Evolutionary conservation across 2,888 invertebrate species (phyloP), one percentile per base, ranked within the genome.

Genomic region (Andricus curvator): DNA sequence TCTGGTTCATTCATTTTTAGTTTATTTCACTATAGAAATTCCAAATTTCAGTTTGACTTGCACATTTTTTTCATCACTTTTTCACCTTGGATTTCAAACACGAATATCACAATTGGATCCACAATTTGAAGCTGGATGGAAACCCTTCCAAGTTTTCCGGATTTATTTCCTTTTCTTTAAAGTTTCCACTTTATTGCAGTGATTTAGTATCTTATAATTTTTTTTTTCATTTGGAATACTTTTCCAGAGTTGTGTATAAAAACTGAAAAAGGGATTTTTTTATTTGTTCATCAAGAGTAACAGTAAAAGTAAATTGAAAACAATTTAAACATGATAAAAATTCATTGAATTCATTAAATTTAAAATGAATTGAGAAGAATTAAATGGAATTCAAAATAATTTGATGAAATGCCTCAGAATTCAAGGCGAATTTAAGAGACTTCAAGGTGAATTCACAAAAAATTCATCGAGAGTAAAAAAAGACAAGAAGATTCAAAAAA

Each of bases 1-100:
- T 92, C 92, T 51, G 92, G 92, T 84, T 92, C 92, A 85, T 90
- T 91, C 91, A 91, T 92, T 80, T 83, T 88, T 86, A 22, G 37
- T 64, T n/a, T 64, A 6, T 56, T 22, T 41, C 13, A 29, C 13
- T 33, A 11, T 1, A 56, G 5, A 33, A 20, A 56, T 17, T 25
- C 13, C 22, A 62, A 25, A 25, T 22, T 37, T 13, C 13, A 68
- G 37, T 8, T 67, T 13, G 22, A 2, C 56, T 74, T 74, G n/a
- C 74, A 33, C 56, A 74, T 56, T 33, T 13, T 56, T n/a, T 4
- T 56, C 11, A 37, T 74, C 33, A 74, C 51, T 17, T 56, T 74
- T 2, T 11, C 25, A 13, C 6, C 15, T 25, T 62, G 4, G 17
- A 60, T 8, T 41, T 22, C 6, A 13, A 77, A 60, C 11, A 48